phyloP scores from a whole-genome alignment of 2,113 vertebrate species.

The Pachyramphus minor region DNA sequence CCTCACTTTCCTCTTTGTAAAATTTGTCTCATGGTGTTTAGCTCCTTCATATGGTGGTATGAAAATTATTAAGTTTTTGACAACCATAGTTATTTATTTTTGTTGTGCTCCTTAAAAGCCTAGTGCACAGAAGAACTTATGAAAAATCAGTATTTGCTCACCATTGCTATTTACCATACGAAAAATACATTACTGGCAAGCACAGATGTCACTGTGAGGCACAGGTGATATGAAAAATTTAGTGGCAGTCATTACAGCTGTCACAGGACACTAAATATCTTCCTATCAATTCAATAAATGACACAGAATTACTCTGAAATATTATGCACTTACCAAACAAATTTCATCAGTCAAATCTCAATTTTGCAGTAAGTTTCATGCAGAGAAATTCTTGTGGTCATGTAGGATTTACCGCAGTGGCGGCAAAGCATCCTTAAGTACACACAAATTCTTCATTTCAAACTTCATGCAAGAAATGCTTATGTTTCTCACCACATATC shows the following conservation, averaged over 20 bases:
- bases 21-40: not conserved
- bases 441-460: not conserved
- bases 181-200: not conserved
- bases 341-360: not conserved
- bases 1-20: not conserved
- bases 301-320: not conserved
- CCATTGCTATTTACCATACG: not conserved
- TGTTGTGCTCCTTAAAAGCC: not conserved
- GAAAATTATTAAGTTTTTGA: not conserved
- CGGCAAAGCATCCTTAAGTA: not conserved
- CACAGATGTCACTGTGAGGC: not conserved
- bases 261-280: not conserved
- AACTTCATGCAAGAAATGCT: not conserved
- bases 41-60: not conserved
- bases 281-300: not conserved
- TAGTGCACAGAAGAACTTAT: not conserved
- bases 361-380: not conserved
- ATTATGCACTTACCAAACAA: not conserved
- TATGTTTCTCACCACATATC: not conserved
- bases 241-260: not conserved
- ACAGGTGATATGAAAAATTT: not conserved
- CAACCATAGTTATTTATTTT: not conserved
- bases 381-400: not conserved
- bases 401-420: not conserved
- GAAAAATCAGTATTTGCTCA: not conserved